Evolutionary conservation across 2,888 invertebrate genomes (phyloP), one percentile per base, ranked within the genome.

Genomic region (Timandra comae): DNA sequence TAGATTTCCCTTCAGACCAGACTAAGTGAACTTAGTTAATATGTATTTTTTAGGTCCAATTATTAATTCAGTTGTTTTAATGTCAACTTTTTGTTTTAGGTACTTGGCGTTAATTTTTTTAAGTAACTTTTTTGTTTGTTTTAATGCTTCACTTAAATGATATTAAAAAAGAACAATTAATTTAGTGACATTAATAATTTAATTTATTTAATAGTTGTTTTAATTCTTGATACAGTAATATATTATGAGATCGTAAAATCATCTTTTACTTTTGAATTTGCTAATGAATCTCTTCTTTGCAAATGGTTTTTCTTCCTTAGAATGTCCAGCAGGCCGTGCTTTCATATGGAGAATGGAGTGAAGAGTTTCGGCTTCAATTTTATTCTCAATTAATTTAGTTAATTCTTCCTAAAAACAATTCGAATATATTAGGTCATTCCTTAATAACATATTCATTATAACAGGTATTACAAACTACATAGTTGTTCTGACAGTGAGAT

Each of bases 261-360:
- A 60, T 57, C 72, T 76, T 52, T 66, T 72, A 50, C 56, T 72
- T 50, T 50, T 66, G 33, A 56, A 46, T 46, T 71, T 82, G 23
- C 74, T 73, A 1, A 60, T 35, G 23, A 71, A 69, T 47, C 74
- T 82, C 41, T 66, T 75, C 50, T 75, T 84, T 1, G 64, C 67
- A 27, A 60, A 68, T 6, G 62, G 33, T 56, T 74, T 84, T 2
- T 79, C 75, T 3, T 70, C 64, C 43, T 74, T 81, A 28, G 46
- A 51, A 1, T 52, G 43, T 35, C 90, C 88, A n/a, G 86, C 63
- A 1, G 89, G 87, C 52, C 86, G 80, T 35, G 90, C 87, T 52
- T 88, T 88, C 11, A 90, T 87, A 58, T 95, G 94, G 24, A 95
- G 63, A 45, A 91, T 90, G 30, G 90, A 89, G 70, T 91, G 89